phyloP scores from a whole-genome alignment of 2,113 vertebrate genomes.

The Laterallus jamaicensis region DNA sequence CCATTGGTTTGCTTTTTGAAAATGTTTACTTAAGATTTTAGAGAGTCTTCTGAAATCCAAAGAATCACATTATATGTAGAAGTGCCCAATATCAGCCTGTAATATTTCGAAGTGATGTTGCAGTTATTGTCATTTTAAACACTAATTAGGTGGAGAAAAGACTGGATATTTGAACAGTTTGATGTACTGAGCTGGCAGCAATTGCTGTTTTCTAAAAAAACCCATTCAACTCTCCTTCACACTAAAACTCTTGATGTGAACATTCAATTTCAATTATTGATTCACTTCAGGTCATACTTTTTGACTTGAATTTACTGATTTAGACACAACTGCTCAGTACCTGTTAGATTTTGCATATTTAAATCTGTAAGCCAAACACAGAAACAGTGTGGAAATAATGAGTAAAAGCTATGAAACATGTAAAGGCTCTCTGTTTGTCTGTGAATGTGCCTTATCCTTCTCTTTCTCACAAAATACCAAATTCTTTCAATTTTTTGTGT shows the following conservation, averaged over 20 bases:
- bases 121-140: background rate
- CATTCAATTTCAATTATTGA: background rate
- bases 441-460: background rate
- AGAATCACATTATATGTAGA: background rate
- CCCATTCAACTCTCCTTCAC: accelerated
- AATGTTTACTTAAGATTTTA: background rate
- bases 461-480: background rate
- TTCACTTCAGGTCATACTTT: background rate
- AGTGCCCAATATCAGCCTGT: background rate
- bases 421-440: background rate
- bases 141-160: background rate
- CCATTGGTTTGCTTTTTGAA: background rate
- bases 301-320: background rate
- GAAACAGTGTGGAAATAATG: background rate
- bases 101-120: background rate
- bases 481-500: background rate
- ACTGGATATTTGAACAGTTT: background rate
- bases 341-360: background rate
- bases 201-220: background rate
- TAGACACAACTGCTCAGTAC: background rate
- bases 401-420: background rate
- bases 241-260: background rate
- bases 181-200: background rate
- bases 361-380: background rate
- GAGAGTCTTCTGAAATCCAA: background rate